Conservation (phyloP, 2,113 vertebrate species). For the Lophotis ruficrista region DNA sequence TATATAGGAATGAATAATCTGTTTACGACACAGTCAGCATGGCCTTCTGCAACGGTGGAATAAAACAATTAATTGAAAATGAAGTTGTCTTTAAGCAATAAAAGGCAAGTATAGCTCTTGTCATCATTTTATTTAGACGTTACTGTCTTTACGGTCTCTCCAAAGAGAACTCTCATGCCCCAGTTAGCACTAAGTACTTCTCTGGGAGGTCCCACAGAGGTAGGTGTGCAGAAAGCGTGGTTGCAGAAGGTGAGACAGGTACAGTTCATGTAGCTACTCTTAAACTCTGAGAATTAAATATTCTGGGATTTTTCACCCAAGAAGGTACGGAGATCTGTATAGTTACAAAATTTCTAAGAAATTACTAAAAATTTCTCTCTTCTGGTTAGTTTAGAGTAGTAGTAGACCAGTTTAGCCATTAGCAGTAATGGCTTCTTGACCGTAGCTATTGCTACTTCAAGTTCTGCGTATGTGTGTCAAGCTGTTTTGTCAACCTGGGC, state of each 20-base stretch:
- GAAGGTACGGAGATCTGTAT: background rate
- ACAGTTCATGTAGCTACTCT: background rate
- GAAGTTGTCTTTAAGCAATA: background rate
- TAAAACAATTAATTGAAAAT: background rate
- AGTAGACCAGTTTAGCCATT: background rate
- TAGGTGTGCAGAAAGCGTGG: rapidly evolving
- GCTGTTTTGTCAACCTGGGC: background rate
- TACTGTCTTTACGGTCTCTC: background rate
- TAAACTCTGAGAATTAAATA: background rate
- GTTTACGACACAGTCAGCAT: background rate
- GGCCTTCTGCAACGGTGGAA: background rate
- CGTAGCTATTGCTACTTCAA: rapidly evolving
- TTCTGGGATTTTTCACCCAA: background rate
- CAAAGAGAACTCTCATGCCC: too few relatives aligned
- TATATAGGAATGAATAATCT: background rate
- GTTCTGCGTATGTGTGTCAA: background rate
- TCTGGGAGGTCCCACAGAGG: background rate
- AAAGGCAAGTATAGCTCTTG: rapidly evolving
- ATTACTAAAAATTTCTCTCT: background rate
- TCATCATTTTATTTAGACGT: rapidly evolving
- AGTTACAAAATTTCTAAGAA: background rate
- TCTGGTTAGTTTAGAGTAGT: background rate
- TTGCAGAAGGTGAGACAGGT: background rate
- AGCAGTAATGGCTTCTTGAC: background rate
- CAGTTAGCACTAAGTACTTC: background rate